Evolutionary conservation across 1,140 invertebrate genomes (phyloP).

Genomic region (Daktulosphaira vitifoliae): DNA sequence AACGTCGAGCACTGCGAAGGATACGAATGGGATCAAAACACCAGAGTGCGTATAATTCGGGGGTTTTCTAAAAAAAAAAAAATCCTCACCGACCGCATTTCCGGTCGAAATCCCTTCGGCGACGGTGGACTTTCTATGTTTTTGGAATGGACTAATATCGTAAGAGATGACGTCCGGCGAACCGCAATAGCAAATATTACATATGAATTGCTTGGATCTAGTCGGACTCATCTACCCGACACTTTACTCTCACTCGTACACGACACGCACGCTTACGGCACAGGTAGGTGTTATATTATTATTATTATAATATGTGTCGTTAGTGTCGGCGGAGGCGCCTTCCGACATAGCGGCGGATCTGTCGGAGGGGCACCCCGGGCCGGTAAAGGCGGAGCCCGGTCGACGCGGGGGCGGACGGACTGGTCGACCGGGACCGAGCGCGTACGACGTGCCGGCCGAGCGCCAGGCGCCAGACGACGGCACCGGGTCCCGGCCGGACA

Average conservation of each 20-base stretch:
- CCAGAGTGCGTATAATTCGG: too few species aligned
- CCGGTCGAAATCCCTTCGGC: too few species aligned
- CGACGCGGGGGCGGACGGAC: conserved; percentile 26
- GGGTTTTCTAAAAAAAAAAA: too few species aligned
- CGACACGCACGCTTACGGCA: neutral
- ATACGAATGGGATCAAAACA: too few species aligned
- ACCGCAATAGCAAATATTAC: too few species aligned
- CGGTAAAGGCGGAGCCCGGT: conserved; percentile 5
- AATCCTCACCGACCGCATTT: too few species aligned
- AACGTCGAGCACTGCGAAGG: too few species aligned
- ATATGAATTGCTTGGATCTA: too few species aligned
- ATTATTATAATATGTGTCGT: conserved; percentile 18
- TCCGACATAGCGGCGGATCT: neutral
- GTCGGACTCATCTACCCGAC: neutral
- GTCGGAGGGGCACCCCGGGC: neutral
- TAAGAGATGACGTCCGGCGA: too few species aligned
- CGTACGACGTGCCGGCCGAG: conserved; percentile 20
- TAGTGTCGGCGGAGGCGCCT: conserved; percentile 24
- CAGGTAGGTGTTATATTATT: conserved; percentile 26
- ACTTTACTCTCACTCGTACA: neutral
- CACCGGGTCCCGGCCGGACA: neutral
- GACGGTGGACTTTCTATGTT: too few species aligned
- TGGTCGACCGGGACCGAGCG: conserved; percentile 23
- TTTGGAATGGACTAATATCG: too few species aligned
- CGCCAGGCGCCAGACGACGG: conserved; percentile 24